A percentile compares a stretch with the other conserved stretches of the same genome.
phyloP scores from a whole-genome alignment of 1,140 invertebrate genomes.

The Temnothorax curvispinosus region DNA sequence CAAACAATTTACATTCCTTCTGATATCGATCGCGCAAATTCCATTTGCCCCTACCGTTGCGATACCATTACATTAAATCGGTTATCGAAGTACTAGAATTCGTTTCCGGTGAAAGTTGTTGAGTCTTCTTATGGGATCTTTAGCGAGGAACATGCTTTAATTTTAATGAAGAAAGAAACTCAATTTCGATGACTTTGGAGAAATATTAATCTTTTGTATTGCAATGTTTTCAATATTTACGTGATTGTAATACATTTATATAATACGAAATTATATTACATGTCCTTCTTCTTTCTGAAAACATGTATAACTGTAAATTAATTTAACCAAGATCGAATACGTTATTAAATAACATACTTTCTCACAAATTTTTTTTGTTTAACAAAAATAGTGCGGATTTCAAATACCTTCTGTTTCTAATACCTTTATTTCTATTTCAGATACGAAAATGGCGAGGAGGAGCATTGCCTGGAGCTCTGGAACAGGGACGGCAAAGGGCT shows the following conservation, averaged over 20 bases:
- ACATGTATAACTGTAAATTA: not conserved
- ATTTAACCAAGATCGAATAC: not conserved
- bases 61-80: slow-evolving; percentile 22
- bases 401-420: not conserved
- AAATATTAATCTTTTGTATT: not conserved
- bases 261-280: not conserved
- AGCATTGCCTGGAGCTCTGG: slow-evolving; percentile 96
- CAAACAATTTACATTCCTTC: slow-evolving; percentile 47
- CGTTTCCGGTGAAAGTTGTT: not conserved
- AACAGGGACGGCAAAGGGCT: slow-evolving; percentile 96
- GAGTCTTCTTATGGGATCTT: not conserved
- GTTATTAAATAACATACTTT: not conserved
- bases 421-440: slow-evolving; percentile 62
- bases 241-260: slow-evolving; percentile 15
- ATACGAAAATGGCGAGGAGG: slow-evolving; percentile 96
- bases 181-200: not conserved
- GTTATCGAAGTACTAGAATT: not conserved
- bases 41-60: not conserved
- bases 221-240: not conserved
- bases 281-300: not conserved
- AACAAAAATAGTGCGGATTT: not conserved
- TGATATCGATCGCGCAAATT: slow-evolving; percentile 12
- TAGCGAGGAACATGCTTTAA: not conserved
- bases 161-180: not conserved
- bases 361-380: not conserved